These are phyloP conservation scores for Sander vitreus DNA, from an alignment of 2,113 vertebrate species.

Conservation along the genomic window DNA sequence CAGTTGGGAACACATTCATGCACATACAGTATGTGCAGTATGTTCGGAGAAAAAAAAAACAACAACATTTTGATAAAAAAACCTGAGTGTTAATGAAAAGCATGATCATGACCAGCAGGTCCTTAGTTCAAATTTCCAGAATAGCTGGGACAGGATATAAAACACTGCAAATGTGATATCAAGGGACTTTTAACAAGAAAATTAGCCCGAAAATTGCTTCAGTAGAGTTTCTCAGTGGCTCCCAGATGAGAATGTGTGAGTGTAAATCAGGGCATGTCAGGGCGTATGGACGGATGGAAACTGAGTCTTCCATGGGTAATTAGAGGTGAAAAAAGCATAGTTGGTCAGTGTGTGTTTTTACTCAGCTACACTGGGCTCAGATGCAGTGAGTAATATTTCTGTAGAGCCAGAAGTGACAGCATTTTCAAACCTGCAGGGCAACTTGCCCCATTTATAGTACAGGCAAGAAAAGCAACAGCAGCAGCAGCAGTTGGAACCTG, in stretches of 20 bases:
- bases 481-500: not conserved
- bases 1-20: not conserved
- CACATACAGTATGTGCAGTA: not conserved
- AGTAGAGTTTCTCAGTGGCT: slow-evolving; percentile 8
- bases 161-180: slow-evolving; percentile 8
- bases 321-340: slow-evolving; percentile 13
- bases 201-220: not conserved
- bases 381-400: slow-evolving; percentile 18
- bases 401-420: not conserved
- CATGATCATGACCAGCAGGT: not conserved
- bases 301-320: slow-evolving; percentile 30
- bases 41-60: not conserved
- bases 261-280: slow-evolving; percentile 5
- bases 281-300: slow-evolving; percentile 7
- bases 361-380: not conserved
- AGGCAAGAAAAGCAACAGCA: not conserved
- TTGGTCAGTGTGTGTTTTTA: not conserved
- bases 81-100: not conserved
- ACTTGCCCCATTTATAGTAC: not conserved
- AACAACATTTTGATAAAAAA: too few relatives aligned
- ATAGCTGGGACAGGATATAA: slow-evolving; percentile 8
- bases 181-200: slow-evolving; percentile 13
- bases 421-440: not conserved
- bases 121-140: not conserved
- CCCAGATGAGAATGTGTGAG: slow-evolving; percentile 24